A percentile compares a stretch with the other conserved stretches of the same genome.
Evolutionary conservation across 2,888 invertebrate species (phyloP).

Genomic region (Copidosoma aretas): DNA sequence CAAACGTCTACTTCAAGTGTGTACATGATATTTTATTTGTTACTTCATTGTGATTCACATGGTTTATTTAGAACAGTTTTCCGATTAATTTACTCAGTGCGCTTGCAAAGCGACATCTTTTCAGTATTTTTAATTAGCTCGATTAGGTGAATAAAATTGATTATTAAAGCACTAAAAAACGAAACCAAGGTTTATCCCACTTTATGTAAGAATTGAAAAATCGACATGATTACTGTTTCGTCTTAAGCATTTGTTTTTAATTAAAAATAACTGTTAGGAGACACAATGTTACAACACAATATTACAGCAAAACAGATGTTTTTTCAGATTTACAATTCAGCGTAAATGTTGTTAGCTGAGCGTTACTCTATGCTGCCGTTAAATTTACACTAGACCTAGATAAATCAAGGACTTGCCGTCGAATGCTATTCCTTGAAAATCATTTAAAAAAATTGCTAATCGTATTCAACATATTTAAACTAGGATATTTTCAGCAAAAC

Average conservation of each 20-base stretch:
- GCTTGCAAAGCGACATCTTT: conserved; percentile 30
- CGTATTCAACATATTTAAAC: background rate
- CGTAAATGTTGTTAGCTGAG: conserved; percentile 19
- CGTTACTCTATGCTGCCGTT: conserved; percentile 28
- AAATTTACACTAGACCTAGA: conserved; percentile 31
- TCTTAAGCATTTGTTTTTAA: conserved; percentile 1
- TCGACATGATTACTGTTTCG: conserved; percentile 4
- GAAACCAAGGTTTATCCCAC: conserved; percentile 11
- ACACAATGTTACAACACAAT: conserved; percentile 37
- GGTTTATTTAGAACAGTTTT: conserved; percentile 33
- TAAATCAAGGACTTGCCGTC: conserved; percentile 20
- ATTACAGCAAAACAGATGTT: conserved; percentile 36
- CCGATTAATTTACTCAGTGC: conserved; percentile 30
- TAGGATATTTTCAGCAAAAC: background rate
- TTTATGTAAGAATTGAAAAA: conserved; percentile 18
- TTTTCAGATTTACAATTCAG: conserved; percentile 25
- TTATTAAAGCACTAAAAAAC: background rate
- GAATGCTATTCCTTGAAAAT: conserved; percentile 7
- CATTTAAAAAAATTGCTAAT: conserved; percentile 10
- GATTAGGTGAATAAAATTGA: conserved; percentile 23
- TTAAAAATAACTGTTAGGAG: conserved; percentile 33
- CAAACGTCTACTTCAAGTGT: conserved; percentile 20
- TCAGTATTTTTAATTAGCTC: conserved; percentile 9
- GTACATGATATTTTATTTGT: conserved; percentile 25
- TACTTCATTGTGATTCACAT: conserved; percentile 27